Percentiles rank a stretch among this genome's conserved stretches.
Conservation (phyloP, 1,140 invertebrate genomes). For the Leptonema lineaticorne region DNA sequence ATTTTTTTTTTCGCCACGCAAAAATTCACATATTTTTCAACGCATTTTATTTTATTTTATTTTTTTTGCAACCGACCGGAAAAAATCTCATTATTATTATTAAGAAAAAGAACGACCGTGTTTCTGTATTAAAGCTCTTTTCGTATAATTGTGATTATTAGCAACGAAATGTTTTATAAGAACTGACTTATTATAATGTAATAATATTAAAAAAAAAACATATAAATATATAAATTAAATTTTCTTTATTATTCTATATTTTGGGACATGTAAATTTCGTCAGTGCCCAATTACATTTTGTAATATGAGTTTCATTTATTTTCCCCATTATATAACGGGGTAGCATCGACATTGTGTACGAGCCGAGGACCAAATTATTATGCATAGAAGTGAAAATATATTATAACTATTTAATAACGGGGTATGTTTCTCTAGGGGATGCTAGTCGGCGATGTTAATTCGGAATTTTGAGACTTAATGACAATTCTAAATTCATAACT, state of each 20-base stretch:
- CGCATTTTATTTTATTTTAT: background rate
- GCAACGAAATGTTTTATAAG: background rate
- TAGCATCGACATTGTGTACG: background rate
- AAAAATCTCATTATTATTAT: background rate
- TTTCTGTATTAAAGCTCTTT: background rate
- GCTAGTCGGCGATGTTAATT: background rate
- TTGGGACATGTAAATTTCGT: too few species aligned
- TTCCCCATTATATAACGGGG: too few species aligned
- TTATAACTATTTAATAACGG: constrained; percentile 18
- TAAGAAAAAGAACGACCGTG: background rate
- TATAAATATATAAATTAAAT: background rate
- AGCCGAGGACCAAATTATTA: background rate
- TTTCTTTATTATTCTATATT: background rate
- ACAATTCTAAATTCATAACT: constrained; percentile 18
- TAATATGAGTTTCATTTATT: too few species aligned
- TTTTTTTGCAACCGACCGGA: background rate
- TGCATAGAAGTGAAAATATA: constrained; percentile 15
- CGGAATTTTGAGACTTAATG: constrained; percentile 4
- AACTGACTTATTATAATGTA: background rate
- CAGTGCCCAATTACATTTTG: too few species aligned
- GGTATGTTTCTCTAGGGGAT: background rate
- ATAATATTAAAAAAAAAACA: background rate
- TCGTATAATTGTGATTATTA: background rate
- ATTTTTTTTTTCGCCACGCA: background rate
- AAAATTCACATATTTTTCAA: background rate